Evolutionary conservation across 2,113 vertebrate species (phyloP).

Genomic region (Catagonus wagneri): DNA sequence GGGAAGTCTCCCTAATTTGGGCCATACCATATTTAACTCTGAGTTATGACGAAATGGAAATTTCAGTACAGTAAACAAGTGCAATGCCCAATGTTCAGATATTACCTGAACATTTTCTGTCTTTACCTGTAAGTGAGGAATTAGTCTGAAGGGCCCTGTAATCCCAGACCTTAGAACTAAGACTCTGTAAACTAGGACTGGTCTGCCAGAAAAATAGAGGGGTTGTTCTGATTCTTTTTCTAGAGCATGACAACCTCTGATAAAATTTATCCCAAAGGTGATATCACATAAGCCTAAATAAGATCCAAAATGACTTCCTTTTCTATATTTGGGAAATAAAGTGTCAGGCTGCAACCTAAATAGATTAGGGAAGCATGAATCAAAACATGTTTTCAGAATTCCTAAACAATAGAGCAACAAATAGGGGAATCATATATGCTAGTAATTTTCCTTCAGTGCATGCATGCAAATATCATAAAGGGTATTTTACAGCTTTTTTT

Average conservation of each 20-base stretch:
- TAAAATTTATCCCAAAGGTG: not conserved
- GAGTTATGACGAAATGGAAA: conserved; percentile 25
- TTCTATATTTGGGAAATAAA: conserved; percentile 12
- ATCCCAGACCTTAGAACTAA: not conserved
- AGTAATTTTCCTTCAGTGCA: conserved; percentile 8
- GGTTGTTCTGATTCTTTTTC: not conserved
- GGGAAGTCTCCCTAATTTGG: not conserved
- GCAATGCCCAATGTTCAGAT: not conserved
- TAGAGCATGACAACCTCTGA: not conserved
- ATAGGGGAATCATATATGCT: not conserved
- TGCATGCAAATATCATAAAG: not conserved
- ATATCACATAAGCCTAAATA: not conserved
- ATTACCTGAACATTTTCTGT: not conserved
- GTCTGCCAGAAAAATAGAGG: not conserved
- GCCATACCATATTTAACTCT: not conserved
- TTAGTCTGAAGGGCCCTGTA: not conserved
- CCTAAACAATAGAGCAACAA: not conserved
- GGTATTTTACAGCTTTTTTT: not conserved
- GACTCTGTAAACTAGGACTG: not conserved
- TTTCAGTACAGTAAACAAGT: conserved; percentile 22
- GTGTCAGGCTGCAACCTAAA: not conserved
- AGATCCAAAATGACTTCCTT: conserved; percentile 30
- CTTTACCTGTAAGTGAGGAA: not conserved
- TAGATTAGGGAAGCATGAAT: not conserved
- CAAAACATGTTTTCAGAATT: conserved; percentile 33